These are phyloP conservation scores for Passer domesticus DNA, from an alignment of 2,113 vertebrate species.

Conservation along the genomic window DNA sequence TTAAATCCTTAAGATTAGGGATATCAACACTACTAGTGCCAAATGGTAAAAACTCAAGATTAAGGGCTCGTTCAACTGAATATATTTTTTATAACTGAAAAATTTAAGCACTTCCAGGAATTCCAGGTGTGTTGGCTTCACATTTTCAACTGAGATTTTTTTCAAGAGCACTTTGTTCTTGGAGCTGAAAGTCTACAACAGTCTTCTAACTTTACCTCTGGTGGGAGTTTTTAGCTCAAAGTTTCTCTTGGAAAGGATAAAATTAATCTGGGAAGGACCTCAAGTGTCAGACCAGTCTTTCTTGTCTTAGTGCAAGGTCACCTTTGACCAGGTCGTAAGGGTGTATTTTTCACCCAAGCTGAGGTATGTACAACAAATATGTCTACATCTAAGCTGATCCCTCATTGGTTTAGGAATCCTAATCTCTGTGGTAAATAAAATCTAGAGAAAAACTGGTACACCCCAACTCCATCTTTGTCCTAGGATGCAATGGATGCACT, in stretches of 20 bases:
- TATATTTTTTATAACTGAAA: slow-evolving; percentile 6
- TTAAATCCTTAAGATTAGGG: background rate
- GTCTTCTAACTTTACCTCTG: background rate
- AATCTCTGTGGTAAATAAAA: background rate
- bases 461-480: background rate
- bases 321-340: background rate
- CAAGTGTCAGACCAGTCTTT: background rate
- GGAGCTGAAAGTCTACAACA: background rate
- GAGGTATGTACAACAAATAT: background rate
- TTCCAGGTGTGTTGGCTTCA: slow-evolving; percentile 4
- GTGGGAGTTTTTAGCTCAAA: background rate
- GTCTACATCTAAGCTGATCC: background rate
- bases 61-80: background rate
- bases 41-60: background rate
- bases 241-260: background rate
- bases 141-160: background rate
- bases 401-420: background rate
- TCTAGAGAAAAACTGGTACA: background rate
- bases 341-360: background rate
- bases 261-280: background rate
- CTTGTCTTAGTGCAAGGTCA: background rate
- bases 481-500: background rate
- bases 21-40: background rate
- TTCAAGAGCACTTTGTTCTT: background rate
- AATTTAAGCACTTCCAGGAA: background rate